Percentiles rank a stretch among this genome's conserved stretches.
These are phyloP conservation scores for Philaenus spumarius DNA, from an alignment of 1,140 invertebrate genomes.

Conservation along the genomic window DNA sequence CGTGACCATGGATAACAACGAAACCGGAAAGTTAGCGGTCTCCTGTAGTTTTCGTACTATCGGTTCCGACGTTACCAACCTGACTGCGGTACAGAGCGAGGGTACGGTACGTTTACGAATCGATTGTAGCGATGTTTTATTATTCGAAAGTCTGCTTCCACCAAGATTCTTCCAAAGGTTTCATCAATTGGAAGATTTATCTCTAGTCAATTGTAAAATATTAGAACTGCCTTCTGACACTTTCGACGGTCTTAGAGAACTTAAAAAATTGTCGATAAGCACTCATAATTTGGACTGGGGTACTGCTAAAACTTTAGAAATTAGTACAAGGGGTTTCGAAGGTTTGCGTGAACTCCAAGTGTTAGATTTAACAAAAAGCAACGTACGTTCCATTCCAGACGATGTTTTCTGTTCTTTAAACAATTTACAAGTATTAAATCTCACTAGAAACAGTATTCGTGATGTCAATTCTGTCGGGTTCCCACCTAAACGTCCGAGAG, in stretches of 20 bases:
- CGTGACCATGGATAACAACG: slow-evolving; percentile 52
- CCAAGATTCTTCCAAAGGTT: slow-evolving; percentile 64
- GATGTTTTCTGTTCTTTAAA: slow-evolving; percentile 67
- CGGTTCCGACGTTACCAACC: slow-evolving; percentile 52
- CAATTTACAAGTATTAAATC: slow-evolving; percentile 73
- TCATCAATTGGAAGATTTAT: slow-evolving; percentile 61
- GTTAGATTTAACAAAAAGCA: slow-evolving; percentile 74
- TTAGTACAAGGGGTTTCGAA: slow-evolving; percentile 57
- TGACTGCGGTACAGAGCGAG: slow-evolving; percentile 56
- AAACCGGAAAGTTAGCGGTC: slow-evolving; percentile 46
- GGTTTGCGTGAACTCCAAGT: slow-evolving; percentile 68
- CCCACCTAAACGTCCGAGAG: slow-evolving; percentile 41
- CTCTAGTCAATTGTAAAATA: slow-evolving; percentile 72
- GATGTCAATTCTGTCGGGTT: slow-evolving; percentile 67
- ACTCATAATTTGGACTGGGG: slow-evolving; percentile 73
- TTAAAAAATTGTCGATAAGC: slow-evolving; percentile 65
- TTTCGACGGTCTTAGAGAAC: slow-evolving; percentile 65
- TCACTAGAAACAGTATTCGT: slow-evolving; percentile 71
- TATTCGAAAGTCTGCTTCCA: slow-evolving; percentile 70
- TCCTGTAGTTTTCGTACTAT: slow-evolving; percentile 62
- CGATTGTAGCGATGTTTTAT: slow-evolving; percentile 67
- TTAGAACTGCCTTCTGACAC: slow-evolving; percentile 64
- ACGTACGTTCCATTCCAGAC: slow-evolving; percentile 66
- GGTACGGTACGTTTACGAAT: slow-evolving; percentile 60
- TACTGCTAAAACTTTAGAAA: slow-evolving; percentile 58